Percentiles rank a stretch among this genome's conserved stretches.
Evolutionary conservation across 1,140 invertebrate genomes (phyloP).

Genomic region (Phocides pigmalion): DNA sequence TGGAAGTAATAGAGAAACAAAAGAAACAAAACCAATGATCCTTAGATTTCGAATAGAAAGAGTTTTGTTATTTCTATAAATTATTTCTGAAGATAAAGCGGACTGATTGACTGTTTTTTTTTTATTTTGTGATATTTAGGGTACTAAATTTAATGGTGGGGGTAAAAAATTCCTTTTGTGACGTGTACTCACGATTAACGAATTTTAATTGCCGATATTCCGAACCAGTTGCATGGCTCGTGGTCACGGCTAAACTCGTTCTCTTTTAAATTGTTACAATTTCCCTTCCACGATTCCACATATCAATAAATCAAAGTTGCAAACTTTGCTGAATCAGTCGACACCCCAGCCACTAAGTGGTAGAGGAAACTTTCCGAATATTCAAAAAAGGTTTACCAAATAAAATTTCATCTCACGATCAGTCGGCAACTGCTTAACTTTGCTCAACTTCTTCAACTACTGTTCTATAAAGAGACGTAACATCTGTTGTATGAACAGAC

Average conservation of each 20-base stretch:
- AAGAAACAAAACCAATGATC: no score
- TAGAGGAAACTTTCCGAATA: slow-evolving; percentile 46
- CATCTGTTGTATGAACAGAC: slow-evolving; percentile 64
- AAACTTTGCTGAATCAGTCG: slow-evolving; percentile 37
- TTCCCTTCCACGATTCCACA: slow-evolving; percentile 34
- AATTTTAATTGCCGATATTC: no score
- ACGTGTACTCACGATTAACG: no score
- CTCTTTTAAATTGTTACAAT: slow-evolving; percentile 32
- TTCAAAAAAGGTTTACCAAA: slow-evolving; percentile 67
- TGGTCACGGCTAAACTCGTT: slow-evolving; percentile 5
- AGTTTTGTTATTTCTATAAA: no score
- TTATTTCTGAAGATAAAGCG: no score
- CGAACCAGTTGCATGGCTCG: no score
- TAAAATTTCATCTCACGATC: slow-evolving; percentile 68
- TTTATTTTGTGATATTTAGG: no score
- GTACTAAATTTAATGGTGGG: no score
- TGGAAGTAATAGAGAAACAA: no score
- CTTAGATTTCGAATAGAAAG: no score
- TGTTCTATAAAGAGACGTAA: slow-evolving; percentile 60
- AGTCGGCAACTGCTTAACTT: slow-evolving; percentile 50
- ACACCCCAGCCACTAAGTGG: slow-evolving; percentile 40
- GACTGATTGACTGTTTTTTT: no score
- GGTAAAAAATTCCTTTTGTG: no score
- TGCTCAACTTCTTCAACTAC: slow-evolving; percentile 52
- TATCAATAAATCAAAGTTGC: slow-evolving; percentile 44